Evolutionary conservation across 2,797 vertebrate genomes (phyloP), one percentile per base, ranked within the genome.

Genomic region (Crax fasciolata): DNA sequence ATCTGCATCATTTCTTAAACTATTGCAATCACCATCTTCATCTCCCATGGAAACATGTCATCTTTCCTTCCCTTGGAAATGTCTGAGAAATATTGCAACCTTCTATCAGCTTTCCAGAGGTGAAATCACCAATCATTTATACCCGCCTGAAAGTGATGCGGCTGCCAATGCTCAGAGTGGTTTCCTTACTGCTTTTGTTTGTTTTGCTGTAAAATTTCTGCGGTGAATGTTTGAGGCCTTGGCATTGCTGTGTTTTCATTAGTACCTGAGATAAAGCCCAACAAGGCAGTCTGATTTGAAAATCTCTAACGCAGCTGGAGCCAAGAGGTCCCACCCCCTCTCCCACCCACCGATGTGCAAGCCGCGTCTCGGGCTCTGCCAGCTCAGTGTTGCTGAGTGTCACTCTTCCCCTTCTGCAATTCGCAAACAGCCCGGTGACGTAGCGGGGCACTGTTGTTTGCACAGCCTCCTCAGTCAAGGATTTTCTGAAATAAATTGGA

Each of bases 361-460:
- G 87, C 89, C 84, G 65, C 88, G 74, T 5, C 3, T 73, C 30
- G 13, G 77, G 66, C 68, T 46, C 32, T 79, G 90, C 81, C 92
- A 87, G 82, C 90, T 88, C 83, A 74, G 75, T 41, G 15, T 20
- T 70, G 72, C 93, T 46, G 59, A n/a, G 3, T 90, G 72, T 89
- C 83, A 41, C 82, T 10, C 72, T 23, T 82, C 54, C 65, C 87
- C 15, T 83, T 85, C 84, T 0, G 51, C 94, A 90, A 78, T 96
- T 93, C 78, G 93, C 93, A 95, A 97, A 96, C 85, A 97, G 89
- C 89, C 61, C 0, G 0, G 51, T 93, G 86, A 80, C 32, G 6
- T 28, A 27, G 86, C 1, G 0, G 38, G 54, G 61, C 10, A 19
- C 4, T 0, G 4, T 54, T 94, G 61, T 88, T 96, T 94, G 91